These are phyloP conservation scores for Gryon sp. DNA, from an alignment of 1,140 invertebrate genomes.

Conservation along the genomic window DNA sequence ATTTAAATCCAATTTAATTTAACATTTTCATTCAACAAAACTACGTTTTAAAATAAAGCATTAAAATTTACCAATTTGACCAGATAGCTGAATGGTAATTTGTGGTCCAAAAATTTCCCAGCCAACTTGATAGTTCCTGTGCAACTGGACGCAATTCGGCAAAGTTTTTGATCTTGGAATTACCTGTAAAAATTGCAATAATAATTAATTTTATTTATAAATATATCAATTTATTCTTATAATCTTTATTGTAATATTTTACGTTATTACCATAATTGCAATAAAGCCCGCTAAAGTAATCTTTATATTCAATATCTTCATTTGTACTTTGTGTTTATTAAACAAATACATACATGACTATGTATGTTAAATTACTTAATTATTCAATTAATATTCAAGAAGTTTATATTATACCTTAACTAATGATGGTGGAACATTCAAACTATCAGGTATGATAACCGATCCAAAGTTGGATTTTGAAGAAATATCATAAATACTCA, in stretches of 20 bases:
- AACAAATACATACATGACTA: too few relatives aligned
- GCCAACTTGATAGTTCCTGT: constrained; percentile 89
- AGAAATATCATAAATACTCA: constrained; percentile 88
- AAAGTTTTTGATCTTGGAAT: constrained; percentile 81
- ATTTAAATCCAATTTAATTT: background rate
- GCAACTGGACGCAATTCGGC: constrained; percentile 92
- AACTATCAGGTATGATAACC: constrained; percentile 87
- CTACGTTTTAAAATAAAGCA: background rate
- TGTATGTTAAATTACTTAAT: too few relatives aligned
- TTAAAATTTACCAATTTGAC: constrained; percentile 82
- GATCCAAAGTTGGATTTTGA: constrained; percentile 87
- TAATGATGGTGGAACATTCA: constrained; percentile 92
- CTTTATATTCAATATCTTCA: too few relatives aligned
- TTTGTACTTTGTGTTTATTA: too few relatives aligned
- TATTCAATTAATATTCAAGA: background rate
- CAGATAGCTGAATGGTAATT: constrained; percentile 92
- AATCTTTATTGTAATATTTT: too few relatives aligned
- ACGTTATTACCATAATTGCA: too few relatives aligned
- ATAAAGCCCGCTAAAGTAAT: too few relatives aligned
- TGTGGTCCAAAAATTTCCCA: constrained; percentile 95
- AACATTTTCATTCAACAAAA: background rate
- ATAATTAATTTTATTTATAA: constrained; percentile 6
- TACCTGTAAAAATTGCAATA: constrained; percentile 59
- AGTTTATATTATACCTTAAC: constrained; percentile 79
- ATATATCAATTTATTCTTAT: background rate